Evolutionary conservation across 2,888 invertebrate genomes (phyloP), one percentile per base, ranked within the genome.

Genomic region (Parnassius smintheus): DNA sequence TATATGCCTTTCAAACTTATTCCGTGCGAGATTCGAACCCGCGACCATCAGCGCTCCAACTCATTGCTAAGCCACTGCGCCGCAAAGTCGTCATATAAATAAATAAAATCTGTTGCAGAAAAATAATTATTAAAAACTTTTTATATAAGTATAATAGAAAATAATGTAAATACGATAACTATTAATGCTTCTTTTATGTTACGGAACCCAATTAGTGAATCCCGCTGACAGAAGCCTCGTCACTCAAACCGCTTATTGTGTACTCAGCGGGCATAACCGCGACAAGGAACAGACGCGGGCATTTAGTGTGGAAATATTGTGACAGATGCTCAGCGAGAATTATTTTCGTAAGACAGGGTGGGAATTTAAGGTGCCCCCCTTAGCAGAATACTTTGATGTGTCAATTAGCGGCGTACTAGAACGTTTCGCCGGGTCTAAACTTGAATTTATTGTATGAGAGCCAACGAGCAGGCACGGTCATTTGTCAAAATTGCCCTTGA

Each of bases 301-400:
- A 52, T 61, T 52, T 66, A 66, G 61, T 64, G 56, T 62, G 65
- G 70, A 67, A 72, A 75, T 81, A 78, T 82, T 82, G 81, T 81
- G 83, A 85, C 85, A 86, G 85, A 85, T 85, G 86, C 72, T 78
- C 66, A 65, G 66, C 64, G 64, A 70, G 71, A 82, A 82, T 82
- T 85, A 83, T 85, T 85, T 83, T 78, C 74, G 78, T 75, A 71
- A 13, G 65, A 51, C 46, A 25, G 61, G 56, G 56, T 56, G 62
- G 49, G 65, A 67, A 65, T 63, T 65, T 61, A 65, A 61, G 65
- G 54, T 18, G 35, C 45, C 61, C 59, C 58, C 46, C 61, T 48
- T 42, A 11, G 25, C 68, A 65, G 56, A 66, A 70, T 74, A 72
- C 72, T 74, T 73, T 73, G 72, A 72, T 69, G 73, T 77, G 76